Evolutionary conservation across 2,888 invertebrate species (phyloP), one percentile per base, ranked within the genome.

Genomic region (Leptinotarsa tumamoca): DNA sequence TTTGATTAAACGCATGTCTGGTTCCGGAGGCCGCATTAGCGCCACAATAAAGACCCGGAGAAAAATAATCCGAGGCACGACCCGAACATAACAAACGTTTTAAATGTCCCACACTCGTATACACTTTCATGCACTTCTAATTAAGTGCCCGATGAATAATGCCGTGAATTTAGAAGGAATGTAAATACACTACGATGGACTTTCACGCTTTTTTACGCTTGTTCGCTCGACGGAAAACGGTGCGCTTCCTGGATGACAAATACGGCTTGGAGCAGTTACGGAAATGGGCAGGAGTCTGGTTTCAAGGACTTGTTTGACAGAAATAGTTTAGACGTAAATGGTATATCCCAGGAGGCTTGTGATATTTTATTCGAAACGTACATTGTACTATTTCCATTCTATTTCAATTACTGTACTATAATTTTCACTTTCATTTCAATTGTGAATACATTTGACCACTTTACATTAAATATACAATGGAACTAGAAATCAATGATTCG

Each of bases 41-140:
- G 77, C 72, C 80, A 76, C 76, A 73, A 78, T 79, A 78, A 80
- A 76, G 73, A 75, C 75, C 73, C 75, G 58, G 49, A 70, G 80
- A 83, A 80, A 81, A 84, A 82, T 83, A 79, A 78, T 82, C 80
- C 79, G 74, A 79, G 73, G 79, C 78, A 72, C 63, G 71, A 74
- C 77, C 77, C 69, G 78, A 80, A 84, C 83, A 84, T 81, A 82
- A 84, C 84, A 83, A 84, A 82, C 84, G 83, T 84, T 84, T 84
- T 83, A 84, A 82, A 80, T 80, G 79, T 77, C 76, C 74, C 81
- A 76, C 77, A 76, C 79, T 79, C 76, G 71, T 68, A 75, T 78
- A 67, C 79, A 79, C 74, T 80, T 80, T 78, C 78, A 76, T 75
- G 77, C 70, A 54, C 78, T 79, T 75, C 79, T 81, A 80, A 80